Evolutionary conservation across 2,113 vertebrate genomes (phyloP).

Genomic region (Aplodontia rufa): DNA sequence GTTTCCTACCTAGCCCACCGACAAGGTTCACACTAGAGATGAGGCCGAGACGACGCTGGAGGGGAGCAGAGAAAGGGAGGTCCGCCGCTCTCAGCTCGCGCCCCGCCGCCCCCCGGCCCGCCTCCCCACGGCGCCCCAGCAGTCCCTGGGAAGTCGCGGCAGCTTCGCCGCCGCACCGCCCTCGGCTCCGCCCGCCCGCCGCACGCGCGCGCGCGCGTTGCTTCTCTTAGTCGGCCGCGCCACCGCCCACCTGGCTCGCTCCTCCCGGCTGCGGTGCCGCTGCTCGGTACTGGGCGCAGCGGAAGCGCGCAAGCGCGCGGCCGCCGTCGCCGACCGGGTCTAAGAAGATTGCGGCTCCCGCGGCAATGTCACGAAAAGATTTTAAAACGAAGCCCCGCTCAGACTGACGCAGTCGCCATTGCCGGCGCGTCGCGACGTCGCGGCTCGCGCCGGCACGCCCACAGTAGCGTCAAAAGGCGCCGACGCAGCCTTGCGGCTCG

Average conservation of each 20-base stretch:
- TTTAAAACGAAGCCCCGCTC: neutral
- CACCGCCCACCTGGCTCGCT: conserved; percentile 36
- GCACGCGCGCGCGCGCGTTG: neutral
- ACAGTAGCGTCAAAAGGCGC: conserved; percentile 23
- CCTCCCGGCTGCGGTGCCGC: neutral
- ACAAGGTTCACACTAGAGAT: neutral
- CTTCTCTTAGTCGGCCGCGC: neutral
- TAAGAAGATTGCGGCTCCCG: too few relatives aligned
- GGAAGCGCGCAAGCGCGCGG: neutral
- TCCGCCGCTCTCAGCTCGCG: rapidly evolving
- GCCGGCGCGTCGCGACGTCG: neutral
- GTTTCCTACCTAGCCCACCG: conserved; percentile 79
- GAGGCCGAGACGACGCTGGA: conserved; percentile 2
- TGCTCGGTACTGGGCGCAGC: neutral
- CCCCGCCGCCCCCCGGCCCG: neutral
- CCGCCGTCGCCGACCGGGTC: neutral
- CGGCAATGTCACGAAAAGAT: neutral
- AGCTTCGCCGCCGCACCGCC: neutral
- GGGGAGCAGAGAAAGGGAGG: neutral
- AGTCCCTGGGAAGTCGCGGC: conserved; percentile 32
- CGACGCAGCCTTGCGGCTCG: neutral
- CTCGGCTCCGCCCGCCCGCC: neutral
- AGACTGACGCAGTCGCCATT: conserved; percentile 24
- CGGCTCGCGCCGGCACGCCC: conserved; percentile 39
- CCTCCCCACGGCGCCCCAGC: conserved; percentile 49